Conservation (phyloP, 2,797 vertebrate species). For the Etheostoma perlongum region DNA sequence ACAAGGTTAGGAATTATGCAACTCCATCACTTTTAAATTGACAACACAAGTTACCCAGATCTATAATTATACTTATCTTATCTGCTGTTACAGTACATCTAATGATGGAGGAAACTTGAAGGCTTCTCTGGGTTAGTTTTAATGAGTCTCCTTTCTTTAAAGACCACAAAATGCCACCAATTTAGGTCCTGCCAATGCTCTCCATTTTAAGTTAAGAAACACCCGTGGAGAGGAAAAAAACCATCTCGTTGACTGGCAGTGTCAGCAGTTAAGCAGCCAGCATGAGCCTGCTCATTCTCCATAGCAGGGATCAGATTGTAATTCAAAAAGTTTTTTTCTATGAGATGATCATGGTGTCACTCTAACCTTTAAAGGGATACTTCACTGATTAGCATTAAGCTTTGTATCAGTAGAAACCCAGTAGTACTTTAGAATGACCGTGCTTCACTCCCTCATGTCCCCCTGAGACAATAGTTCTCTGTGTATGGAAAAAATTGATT, state of each 20-base stretch:
- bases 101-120: slow-evolving; percentile 93
- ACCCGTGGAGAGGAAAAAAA: slow-evolving; percentile 89
- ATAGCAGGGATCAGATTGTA: slow-evolving; percentile 94
- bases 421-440: no score
- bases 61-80: slow-evolving; percentile 98
- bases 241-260: slow-evolving; percentile 91
- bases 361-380: slow-evolving; percentile 83
- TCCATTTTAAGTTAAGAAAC: slow-evolving; percentile 93
- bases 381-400: no score
- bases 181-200: slow-evolving; percentile 98
- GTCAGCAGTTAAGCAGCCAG: slow-evolving; percentile 96
- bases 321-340: slow-evolving; percentile 95
- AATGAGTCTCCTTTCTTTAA: slow-evolving; percentile 96
- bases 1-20: slow-evolving; percentile 89
- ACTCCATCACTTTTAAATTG: slow-evolving; percentile 96
- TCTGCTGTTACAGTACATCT: slow-evolving; percentile 92
- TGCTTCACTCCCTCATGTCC: no score
- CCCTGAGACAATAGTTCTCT: no score
- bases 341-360: slow-evolving; percentile 89
- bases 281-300: slow-evolving; percentile 89
- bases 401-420: no score
- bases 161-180: slow-evolving; percentile 97
- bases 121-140: slow-evolving; percentile 89
- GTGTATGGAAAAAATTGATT: no score
- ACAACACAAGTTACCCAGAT: slow-evolving; percentile 97